Base-by-base conservation (phyloP, 64 coral and sea anemone species). In the Stichodactyla helianthus region DNA sequence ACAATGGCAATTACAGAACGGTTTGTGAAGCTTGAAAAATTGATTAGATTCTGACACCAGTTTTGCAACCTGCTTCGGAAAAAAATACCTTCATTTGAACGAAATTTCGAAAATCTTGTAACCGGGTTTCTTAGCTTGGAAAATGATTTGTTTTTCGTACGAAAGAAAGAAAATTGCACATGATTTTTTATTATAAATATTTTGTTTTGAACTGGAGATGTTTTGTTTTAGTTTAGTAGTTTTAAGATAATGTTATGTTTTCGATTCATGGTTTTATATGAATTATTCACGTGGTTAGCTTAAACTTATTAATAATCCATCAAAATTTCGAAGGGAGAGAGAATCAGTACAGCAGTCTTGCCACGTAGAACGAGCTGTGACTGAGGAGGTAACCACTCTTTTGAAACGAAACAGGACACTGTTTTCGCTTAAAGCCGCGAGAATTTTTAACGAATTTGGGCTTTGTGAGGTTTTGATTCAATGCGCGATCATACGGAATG, bases 1-100 rank as follows among this genome's bases (percentile, higher is more conserved):
- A 54, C 27, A 84, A 60, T 60, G 83, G 10, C 17, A 58, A 63
- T 55, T 58, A 58, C n/a, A 84, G 16, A 84, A 84, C 83, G 83
- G 54, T 84, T 84, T 84, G 83, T 50, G 51, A 84, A n/a, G 54
- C 83, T 25, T 84, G 53, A 84, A 84, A 84, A 58, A 84, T 84
- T 84, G 53, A 84, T 84, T 84, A 84, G 27, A 58, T 35, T 84
- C 6, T 60, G 83, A 84, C 55, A 84, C 83, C 83, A 84, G 83
- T 60, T 57, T 84, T 35, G 44, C 44, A 51, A 58, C 59, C 54
- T 84, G 54, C 83, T 84, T 44, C 35, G 35, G 51, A 23, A 59
- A 31, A 84, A 58, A 81, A 44, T 54, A 23, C 51, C 35, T 19
- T 81, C 26, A 52, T 53, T 2, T 28, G 78, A 12, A 44, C 0